Percentiles rank a stretch among this genome's conserved stretches.
Conservation (phyloP, 2,797 vertebrate species). For the Platyrinchus mystaceus region DNA sequence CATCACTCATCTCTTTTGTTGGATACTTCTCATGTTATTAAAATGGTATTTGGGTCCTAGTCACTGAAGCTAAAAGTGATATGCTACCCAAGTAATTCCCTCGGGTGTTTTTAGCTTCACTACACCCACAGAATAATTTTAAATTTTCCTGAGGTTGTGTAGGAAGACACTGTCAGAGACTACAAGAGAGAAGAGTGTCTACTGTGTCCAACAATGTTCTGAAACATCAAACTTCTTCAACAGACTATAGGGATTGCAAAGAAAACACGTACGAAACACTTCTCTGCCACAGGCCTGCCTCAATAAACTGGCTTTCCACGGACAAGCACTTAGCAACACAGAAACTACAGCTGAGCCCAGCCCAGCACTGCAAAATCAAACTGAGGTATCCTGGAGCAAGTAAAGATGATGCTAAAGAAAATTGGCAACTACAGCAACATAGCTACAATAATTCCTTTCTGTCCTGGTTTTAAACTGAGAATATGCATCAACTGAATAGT, state of each 20-base stretch:
- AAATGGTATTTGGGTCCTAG: neutral
- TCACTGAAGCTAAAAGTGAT: neutral
- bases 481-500: neutral
- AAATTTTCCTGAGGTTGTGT: neutral
- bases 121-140: neutral
- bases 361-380: neutral
- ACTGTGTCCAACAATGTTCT: neutral
- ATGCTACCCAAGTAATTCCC: slow-evolving; percentile 1
- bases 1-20: neutral
- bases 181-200: neutral
- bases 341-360: neutral
- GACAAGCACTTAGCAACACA: neutral
- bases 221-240: neutral
- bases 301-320: neutral
- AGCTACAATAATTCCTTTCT: neutral
- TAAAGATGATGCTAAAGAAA: neutral
- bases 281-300: neutral
- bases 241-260: neutral
- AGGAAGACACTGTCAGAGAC: neutral
- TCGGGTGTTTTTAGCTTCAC: neutral
- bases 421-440: neutral
- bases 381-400: neutral
- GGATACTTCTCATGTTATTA: neutral
- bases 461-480: neutral
- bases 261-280: neutral